A percentile compares a stretch with the other conserved stretches of the same genome.
phyloP scores from a whole-genome alignment of 2,797 vertebrate species.

The Smutsia gigantea region DNA sequence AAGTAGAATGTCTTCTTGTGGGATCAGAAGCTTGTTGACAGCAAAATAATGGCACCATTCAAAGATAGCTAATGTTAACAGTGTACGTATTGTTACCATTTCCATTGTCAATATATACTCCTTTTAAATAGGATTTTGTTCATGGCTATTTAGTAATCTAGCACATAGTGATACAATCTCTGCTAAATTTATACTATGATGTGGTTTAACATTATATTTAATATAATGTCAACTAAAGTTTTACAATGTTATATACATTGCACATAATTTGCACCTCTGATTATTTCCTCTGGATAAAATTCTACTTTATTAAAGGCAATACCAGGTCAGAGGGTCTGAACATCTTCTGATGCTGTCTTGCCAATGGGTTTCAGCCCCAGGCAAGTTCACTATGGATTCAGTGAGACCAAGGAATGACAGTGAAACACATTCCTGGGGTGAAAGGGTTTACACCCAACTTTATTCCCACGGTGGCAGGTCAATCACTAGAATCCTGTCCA shows the following conservation, averaged over 20 bases:
- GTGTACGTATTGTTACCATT: background rate
- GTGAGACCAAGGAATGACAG: too few species aligned
- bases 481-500: too few species aligned
- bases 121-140: background rate
- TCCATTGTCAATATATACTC: background rate
- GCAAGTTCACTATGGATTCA: too few species aligned
- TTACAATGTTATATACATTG: background rate
- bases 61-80: background rate
- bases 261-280: background rate
- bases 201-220: background rate
- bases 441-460: too few species aligned
- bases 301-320: background rate
- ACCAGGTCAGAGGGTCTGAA: background rate
- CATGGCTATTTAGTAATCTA: background rate
- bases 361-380: too few species aligned
- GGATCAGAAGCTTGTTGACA: background rate
- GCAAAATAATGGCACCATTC: background rate
- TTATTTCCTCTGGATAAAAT: background rate
- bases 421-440: too few species aligned
- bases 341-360: background rate
- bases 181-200: background rate
- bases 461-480: too few species aligned
- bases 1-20: background rate
- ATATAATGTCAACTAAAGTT: background rate
- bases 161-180: background rate